A percentile compares a stretch with the other conserved stretches of the same genome.
Conservation (phyloP, 2,113 vertebrate species). For the Psilopsiagon aurifrons region DNA sequence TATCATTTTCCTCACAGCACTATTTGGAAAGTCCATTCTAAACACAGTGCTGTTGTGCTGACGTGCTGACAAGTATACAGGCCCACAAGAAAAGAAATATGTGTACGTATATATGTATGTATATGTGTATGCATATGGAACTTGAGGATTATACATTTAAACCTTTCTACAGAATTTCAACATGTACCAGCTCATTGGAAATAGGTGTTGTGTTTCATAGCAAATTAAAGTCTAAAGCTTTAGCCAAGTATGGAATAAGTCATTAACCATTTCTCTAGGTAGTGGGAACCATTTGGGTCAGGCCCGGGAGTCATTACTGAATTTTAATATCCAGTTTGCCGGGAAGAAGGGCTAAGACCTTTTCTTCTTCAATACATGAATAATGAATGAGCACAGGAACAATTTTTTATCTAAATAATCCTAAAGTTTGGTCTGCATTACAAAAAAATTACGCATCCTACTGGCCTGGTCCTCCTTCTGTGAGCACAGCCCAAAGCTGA, state of each 20-base stretch:
- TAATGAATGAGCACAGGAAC: background rate
- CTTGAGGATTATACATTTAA: background rate
- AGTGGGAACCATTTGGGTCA: background rate
- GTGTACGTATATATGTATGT: rapidly evolving
- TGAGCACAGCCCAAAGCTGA: background rate
- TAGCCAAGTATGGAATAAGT: background rate
- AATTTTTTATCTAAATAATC: background rate
- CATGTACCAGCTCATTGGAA: background rate
- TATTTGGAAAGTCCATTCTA: background rate
- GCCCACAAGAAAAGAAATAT: background rate
- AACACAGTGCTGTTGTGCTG: background rate
- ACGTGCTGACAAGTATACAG: background rate
- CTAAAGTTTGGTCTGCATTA: background rate
- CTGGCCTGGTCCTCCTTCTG: background rate
- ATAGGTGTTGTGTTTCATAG: background rate
- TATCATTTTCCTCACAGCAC: rapidly evolving
- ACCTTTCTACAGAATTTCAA: background rate
- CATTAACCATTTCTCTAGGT: background rate
- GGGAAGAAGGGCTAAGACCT: background rate
- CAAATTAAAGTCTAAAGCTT: background rate
- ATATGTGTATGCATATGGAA: background rate
- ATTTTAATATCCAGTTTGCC: background rate
- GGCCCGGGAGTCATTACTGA: background rate
- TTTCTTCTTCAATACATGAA: background rate
- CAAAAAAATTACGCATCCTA: background rate